Evolutionary conservation across 2,113 vertebrate genomes (phyloP).

Genomic region (Argyrosomus japonicus): DNA sequence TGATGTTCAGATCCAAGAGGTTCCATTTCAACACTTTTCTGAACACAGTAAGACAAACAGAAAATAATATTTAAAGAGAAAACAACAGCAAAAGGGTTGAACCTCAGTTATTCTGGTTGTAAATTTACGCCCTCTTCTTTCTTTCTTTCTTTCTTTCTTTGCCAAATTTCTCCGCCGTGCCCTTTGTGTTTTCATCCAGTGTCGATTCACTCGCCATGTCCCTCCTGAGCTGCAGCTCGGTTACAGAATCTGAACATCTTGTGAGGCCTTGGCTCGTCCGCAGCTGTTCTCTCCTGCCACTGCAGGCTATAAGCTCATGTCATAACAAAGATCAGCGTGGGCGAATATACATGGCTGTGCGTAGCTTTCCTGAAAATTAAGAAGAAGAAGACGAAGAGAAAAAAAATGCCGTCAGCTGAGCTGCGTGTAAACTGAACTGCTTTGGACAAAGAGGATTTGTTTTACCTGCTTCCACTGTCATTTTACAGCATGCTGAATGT

Average conservation of each 20-base stretch:
- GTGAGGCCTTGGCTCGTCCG: slow-evolving; percentile 67
- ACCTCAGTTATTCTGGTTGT: too few species aligned
- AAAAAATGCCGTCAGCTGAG: background rate
- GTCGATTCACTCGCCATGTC: background rate
- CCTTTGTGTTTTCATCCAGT: too few species aligned
- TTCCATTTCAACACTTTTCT: background rate
- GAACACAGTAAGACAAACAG: background rate
- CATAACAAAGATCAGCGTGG: slow-evolving; percentile 67
- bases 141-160: background rate
- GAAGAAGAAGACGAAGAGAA: background rate
- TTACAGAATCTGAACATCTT: slow-evolving; percentile 46
- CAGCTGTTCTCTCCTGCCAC: slow-evolving; percentile 69
- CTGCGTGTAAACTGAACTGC: background rate
- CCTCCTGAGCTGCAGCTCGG: slow-evolving; percentile 8
- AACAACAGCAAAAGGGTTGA: background rate
- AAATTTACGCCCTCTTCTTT: background rate
- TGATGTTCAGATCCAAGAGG: background rate
- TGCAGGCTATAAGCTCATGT: slow-evolving; percentile 62
- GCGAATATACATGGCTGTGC: background rate
- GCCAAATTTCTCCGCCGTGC: background rate
- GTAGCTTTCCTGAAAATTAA: slow-evolving; percentile 7
- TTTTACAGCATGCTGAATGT: background rate
- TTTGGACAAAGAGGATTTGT: background rate
- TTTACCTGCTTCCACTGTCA: background rate
- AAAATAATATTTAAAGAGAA: background rate